Evolutionary conservation across 2,888 invertebrate species (phyloP), one percentile per base, ranked within the genome.

Genomic region (Anthoptus insignis): DNA sequence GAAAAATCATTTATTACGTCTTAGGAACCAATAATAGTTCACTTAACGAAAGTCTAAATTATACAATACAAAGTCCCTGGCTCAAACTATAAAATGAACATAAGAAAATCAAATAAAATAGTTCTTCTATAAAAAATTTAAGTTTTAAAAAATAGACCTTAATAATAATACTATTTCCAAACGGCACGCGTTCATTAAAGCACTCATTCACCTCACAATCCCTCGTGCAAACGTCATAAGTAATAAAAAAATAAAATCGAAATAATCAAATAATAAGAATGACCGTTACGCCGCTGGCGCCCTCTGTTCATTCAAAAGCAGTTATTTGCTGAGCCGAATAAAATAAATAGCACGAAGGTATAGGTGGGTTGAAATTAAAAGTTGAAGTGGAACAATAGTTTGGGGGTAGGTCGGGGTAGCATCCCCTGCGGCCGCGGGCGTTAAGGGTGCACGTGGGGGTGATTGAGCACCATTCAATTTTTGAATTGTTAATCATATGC

Each of bases 301-400:
- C 66, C 68, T 61, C 76, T 64, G 70, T 74, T 79, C 73, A 74
- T 72, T 75, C 73, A 76, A 78, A 77, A 75, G 74, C 75, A 76
- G 78, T 78, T 77, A 77, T 79, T 79, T 79, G 76, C 73, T 67
- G 73, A 76, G 68, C 73, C 70, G 72, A 76, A 75, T 71, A 67
- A 73, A 76, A 78, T 77, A 79, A 76, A 77, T 76, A 79, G 64
- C 69, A 64, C 71, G 52, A 73, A 70, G 76, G 77, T 70, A 72
- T 73, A 80, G 81, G 80, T 80, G 75, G 75, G 71, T 65, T 70
- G 70, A 78, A 81, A 80, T 80, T 77, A 79, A 81, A 80, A 78
- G 70, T 77, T 76, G 75, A 76, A 77, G 76, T 73, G 71, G 75
- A 75, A 79, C 78, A 80, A 79, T 77, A 75, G 75, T 79, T 72